Base-by-base conservation (phyloP, 2,797 vertebrate genomes). In the Nothura maculosa region DNA sequence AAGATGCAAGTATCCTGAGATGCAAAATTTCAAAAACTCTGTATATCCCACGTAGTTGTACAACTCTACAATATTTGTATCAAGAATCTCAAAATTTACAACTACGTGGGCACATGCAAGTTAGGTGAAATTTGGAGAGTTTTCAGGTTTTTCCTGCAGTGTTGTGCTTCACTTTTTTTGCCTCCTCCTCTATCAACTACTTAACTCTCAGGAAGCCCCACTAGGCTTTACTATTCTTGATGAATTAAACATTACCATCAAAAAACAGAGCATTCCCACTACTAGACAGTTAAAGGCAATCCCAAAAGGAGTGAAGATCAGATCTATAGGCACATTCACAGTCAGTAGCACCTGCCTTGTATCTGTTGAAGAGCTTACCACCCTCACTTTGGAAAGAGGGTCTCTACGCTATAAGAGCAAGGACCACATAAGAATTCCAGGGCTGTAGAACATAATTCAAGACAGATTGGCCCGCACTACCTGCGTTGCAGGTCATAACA, bases 1-100 rank as follows among this genome's bases (percentile, higher is more conserved):
- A 55, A 43, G 40, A 61, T 2, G 1, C 12, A 3, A 81, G 12
- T 34, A 52, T 45, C 54, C 34, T 6, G 2, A 81, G 24, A 4
- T 6, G 6, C 28, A 84, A 38, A 15, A 10, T 9, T 74, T 50
- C 57, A 38, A 7, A 62, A 40, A 14, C 34, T 1, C 0, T 69
- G n/a, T n/a, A n/a, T n/a, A n/a, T n/a, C n/a, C n/a, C n/a, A n/a
- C n/a, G n/a, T n/a, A n/a, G n/a, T n/a, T n/a, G n/a, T n/a, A n/a
- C n/a, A n/a, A n/a, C 15, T 30, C 5, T 10, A 27, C 11, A 47
- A 38, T 17, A 12, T 17, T 62, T 42, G 30, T 22, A 50, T 34
- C 17, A 12, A 60, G 52, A 77, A 38, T 3, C 20, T 81, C 25
- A 43, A 42, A 36, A 82, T 63, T 36, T 52, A 52, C 60, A 25